Percentiles rank a stretch among this genome's conserved stretches.
These are phyloP conservation scores for Cygnus buccinator DNA, from an alignment of 2,113 vertebrate genomes.

Conservation along the genomic window DNA sequence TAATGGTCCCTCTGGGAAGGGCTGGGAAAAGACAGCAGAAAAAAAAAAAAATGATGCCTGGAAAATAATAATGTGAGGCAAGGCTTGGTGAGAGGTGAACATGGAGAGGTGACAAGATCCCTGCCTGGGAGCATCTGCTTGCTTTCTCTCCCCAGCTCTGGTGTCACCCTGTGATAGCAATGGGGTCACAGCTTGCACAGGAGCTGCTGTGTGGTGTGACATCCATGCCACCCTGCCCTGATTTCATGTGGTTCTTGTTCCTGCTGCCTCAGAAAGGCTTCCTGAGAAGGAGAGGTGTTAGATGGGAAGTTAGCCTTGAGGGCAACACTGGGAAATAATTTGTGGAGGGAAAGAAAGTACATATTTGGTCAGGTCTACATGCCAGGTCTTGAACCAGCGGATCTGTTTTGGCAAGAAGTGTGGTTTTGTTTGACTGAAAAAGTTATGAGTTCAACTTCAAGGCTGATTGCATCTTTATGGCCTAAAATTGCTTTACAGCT, in stretches of 20 bases:
- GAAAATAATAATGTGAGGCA: not conserved
- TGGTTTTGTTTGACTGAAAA: conserved; percentile 10
- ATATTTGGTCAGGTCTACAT: not conserved
- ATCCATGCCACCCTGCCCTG: not conserved
- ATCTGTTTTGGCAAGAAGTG: not conserved
- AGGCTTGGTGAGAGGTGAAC: not conserved
- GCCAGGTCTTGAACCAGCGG: conserved; percentile 41
- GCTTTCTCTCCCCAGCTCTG: not conserved
- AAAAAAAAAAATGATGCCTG: not conserved
- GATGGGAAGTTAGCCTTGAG: not conserved
- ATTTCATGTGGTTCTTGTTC: not conserved
- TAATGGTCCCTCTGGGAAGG: not conserved
- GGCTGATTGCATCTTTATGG: conserved; percentile 42
- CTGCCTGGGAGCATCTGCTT: not conserved
- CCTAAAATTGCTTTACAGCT: conserved; percentile 23
- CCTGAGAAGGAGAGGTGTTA: not conserved
- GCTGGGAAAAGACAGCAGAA: not conserved
- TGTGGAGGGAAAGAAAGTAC: not conserved
- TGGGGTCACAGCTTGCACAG: not conserved
- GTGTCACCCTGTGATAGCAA: not conserved
- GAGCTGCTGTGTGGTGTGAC: not conserved
- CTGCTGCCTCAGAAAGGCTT: not conserved
- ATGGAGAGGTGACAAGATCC: not conserved
- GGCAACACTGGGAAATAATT: not conserved
- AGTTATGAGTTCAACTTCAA: not conserved